Evolutionary conservation across 1,140 invertebrate species (phyloP).

Genomic region (Drosophila eugracilis): DNA sequence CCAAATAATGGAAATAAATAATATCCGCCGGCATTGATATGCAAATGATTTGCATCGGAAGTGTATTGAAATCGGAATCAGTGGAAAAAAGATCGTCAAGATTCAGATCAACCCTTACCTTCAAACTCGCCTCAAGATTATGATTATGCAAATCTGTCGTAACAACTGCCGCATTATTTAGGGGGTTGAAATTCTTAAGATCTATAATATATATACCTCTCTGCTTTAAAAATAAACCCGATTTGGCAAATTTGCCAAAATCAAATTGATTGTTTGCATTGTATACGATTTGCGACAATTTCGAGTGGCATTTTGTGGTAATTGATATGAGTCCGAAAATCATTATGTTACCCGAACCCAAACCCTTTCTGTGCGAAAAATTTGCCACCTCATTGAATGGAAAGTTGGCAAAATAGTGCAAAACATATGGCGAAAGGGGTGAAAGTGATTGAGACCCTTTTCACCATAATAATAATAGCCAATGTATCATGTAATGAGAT

Average conservation of each 20-base stretch:
- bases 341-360: conserved; percentile 1
- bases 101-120: conserved; percentile 40
- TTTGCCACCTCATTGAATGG: conserved; percentile 17
- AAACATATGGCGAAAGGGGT: conserved; percentile 28
- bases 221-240: too few relatives aligned
- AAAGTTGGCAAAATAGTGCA: conserved; percentile 41
- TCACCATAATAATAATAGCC: background rate
- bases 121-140: conserved; percentile 33
- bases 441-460: conserved; percentile 38
- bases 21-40: conserved; percentile 62
- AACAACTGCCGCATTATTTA: conserved; percentile 6
- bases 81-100: conserved; percentile 5
- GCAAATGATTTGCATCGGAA: conserved; percentile 54
- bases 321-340: conserved; percentile 38
- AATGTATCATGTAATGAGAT: conserved; percentile 42
- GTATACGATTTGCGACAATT: conserved; percentile 48
- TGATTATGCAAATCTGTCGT: conserved; percentile 50
- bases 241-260: conserved; percentile 62
- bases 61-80: conserved; percentile 52
- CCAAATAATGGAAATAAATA: conserved; percentile 59
- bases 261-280: conserved; percentile 55
- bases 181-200: conserved; percentile 28
- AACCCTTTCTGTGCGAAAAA: conserved; percentile 32
- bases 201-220: too few relatives aligned
- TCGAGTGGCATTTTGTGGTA: conserved; percentile 62